Evolutionary conservation across 2,797 vertebrate species (phyloP), one percentile per base, ranked within the genome.

Genomic region (Manis pentadactyla): DNA sequence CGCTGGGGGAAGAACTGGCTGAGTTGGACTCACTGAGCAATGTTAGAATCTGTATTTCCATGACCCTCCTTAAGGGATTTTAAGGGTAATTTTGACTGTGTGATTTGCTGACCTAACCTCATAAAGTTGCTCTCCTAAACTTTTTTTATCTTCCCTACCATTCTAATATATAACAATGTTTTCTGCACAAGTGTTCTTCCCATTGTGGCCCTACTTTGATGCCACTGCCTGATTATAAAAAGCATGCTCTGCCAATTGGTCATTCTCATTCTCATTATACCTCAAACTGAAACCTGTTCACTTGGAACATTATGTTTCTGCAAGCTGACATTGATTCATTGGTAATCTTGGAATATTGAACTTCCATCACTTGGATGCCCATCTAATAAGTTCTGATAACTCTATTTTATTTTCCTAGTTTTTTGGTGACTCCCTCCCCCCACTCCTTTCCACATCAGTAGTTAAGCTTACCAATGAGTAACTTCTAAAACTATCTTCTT

Each of bases 111-210:
- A 81, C 14, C n/a, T 75, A 82, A 77, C 15, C 27, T 88, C 13
- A 21, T 73, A 34, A 74, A 13, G 34, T 69, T 83, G 73, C 10
- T 95, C 5, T 42, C 23, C 2, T 55, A 34, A 66, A 90, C 68
- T 86, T 92, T 90, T 85, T 89, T 8, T n/a, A 69, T 94, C 74
- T 71, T 68, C 10, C 39, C 14, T 88, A 29, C 51, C 90, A 34
- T 86, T 96, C 51, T 90, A 79, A 79, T 90, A 51, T 57, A 6
- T 78, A 73, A 61, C n/a, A 89, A 0, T 87, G 42, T 79, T 84
- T 31, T 90, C n/a, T 57, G 59, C 68, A 57, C 85, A 66, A 39
- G 4, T 46, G 3, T 87, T 93, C 34, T 81, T 90, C 46, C 73
- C 51, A 29, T 42, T 66, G 46, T 46, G 46, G 6, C 82, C n/a